Base-by-base conservation (phyloP, 2,888 invertebrate species). In the Eilema griseolum region DNA sequence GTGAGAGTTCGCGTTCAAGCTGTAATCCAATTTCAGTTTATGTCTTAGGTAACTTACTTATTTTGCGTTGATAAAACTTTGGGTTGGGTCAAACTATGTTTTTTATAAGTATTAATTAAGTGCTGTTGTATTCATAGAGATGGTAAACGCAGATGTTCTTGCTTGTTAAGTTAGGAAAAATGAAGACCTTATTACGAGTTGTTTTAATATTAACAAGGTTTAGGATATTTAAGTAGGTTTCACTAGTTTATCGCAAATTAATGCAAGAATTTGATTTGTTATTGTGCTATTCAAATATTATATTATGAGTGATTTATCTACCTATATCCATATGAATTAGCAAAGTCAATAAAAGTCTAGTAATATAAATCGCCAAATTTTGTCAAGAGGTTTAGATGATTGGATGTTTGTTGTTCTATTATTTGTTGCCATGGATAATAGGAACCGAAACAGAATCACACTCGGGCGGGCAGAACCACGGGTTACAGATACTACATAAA, bases 11-110 rank as follows among this genome's bases (percentile, higher is more conserved):
- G 86, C 86, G 85, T 91, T 82, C 89, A 88, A 87, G 83, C 89
- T 85, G 92, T 93, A 93, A 95, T 95, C 95, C 95, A 95, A 95
- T 95, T 95, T 95, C 93, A 89, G 90, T 91, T 95, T 95, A 95
- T 95, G 94, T 91, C 90, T 93, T 94, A 89, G 90, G 94, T 91
- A 91, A 93, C 91, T 94, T 89, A 92, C 89, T 93, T 93, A 92
- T 90, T 93, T 90, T 89, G 31, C 80, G 80, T 80, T 76, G 82
- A 86, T 87, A 86, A 84, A 86, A 86, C 85, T 90, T 89, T 88
- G 70, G 85, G 88, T 82, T 86, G 90, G 92, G 91, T 90, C 91
- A 87, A 88, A 89, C 84, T 79, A 83, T 89, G 77, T 89, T 90
- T 89, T n/a, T 92, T 92, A 90, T 91, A 90, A 90, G 89, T 91